Conservation (phyloP, 2,888 invertebrate genomes). For the Eurytoma californica region DNA sequence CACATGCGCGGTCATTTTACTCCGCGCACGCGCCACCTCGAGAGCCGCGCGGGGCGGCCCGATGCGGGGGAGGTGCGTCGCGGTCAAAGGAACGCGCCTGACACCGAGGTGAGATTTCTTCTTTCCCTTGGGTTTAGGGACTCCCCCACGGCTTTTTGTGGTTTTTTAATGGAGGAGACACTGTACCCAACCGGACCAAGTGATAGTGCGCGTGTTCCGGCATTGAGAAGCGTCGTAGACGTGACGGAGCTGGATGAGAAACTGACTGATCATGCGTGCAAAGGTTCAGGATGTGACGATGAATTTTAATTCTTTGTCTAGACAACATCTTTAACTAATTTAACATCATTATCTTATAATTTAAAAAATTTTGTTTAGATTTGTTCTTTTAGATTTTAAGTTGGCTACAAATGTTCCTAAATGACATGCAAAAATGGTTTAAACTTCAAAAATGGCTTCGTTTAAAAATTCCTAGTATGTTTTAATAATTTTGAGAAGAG, state of each 20-base stretch:
- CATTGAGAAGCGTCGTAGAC: conserved; percentile 18
- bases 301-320: no score
- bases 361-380: no score
- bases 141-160: not conserved
- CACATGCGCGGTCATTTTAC: not conserved
- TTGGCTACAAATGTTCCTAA: no score
- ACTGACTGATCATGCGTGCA: not conserved
- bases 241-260: not conserved
- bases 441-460: no score
- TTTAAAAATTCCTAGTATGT: no score
- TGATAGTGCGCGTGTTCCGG: conserved; percentile 18
- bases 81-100: not conserved
- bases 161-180: not conserved
- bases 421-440: no score
- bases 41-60: not conserved
- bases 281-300: no score
- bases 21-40: not conserved
- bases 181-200: conserved; percentile 13
- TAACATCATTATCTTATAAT: no score
- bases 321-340: no score
- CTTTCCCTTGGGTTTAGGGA: not conserved
- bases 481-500: no score
- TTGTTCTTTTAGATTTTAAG: no score
- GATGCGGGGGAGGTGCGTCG: conserved; percentile 7
- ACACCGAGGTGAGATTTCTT: not conserved